Conservation (phyloP, 2,113 vertebrate genomes). For the Aegotheles bennettii region DNA sequence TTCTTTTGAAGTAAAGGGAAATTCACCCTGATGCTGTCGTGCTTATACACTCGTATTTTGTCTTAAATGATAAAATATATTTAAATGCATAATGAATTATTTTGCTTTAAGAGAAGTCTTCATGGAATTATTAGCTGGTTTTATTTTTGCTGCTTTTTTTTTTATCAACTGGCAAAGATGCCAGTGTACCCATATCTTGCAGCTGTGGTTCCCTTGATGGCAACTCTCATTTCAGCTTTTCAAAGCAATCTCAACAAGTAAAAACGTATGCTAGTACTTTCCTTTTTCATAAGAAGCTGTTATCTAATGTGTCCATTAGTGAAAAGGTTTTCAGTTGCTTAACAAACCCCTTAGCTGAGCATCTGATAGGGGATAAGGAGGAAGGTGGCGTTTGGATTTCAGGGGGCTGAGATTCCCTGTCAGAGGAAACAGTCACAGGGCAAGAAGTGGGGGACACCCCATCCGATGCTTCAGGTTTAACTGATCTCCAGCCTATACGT, state of each 20-base stretch:
- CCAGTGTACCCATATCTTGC: background rate
- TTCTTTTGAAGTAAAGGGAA: background rate
- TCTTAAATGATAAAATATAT: conserved; percentile 23
- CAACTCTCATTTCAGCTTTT: background rate
- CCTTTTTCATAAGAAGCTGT: background rate
- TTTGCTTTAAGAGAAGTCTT: background rate
- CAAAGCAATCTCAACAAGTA: background rate
- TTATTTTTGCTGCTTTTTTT: background rate
- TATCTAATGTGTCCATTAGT: background rate
- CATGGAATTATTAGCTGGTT: background rate
- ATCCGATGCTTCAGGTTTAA: background rate
- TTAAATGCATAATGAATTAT: background rate
- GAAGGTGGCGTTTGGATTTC: background rate
- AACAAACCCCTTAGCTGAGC: background rate
- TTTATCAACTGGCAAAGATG: background rate
- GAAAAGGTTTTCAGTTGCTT: background rate
- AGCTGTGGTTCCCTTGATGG: background rate
- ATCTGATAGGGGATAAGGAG: background rate
- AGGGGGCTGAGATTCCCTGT: background rate
- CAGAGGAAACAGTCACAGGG: background rate
- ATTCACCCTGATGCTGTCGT: background rate
- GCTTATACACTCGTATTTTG: background rate
- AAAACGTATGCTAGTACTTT: background rate
- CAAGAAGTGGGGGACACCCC: background rate
- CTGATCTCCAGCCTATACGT: background rate